phyloP scores from a whole-genome alignment of 2,888 invertebrate genomes.

The Danaus chrysippus region DNA sequence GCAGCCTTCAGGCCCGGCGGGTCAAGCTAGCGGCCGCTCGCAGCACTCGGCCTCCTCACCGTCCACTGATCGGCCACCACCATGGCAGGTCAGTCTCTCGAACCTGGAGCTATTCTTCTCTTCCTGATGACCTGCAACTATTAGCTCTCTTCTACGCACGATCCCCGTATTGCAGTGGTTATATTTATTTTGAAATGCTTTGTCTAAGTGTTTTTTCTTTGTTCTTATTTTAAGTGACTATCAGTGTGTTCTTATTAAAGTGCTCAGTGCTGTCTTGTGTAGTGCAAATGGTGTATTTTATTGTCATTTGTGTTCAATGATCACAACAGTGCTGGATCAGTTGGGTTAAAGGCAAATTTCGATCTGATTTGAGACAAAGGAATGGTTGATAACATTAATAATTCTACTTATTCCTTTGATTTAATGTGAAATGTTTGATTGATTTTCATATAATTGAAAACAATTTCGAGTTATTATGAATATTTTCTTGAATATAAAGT shows the following conservation, averaged over 20 bases:
- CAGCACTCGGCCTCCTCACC: slow-evolving; percentile 32
- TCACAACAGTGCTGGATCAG: slow-evolving; percentile 7
- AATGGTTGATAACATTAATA: slow-evolving; percentile 4
- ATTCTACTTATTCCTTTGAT: slow-evolving; percentile 9
- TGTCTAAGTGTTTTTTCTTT: slow-evolving; percentile 28
- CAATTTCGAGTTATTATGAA: slow-evolving; percentile 7
- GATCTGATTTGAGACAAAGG: slow-evolving; percentile 21
- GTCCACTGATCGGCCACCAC: slow-evolving; percentile 50
- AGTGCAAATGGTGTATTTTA: slow-evolving; percentile 17
- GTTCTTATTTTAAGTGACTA: slow-evolving; percentile 28
- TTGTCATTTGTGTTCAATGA: slow-evolving; percentile 4
- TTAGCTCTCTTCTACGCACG: slow-evolving; percentile 13
- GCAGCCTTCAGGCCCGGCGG: slow-evolving; percentile 25
- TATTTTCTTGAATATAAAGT: not conserved
- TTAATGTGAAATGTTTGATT: slow-evolving; percentile 21
- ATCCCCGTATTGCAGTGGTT: slow-evolving; percentile 12
- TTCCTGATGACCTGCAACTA: slow-evolving; percentile 25
- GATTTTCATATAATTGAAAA: slow-evolving; percentile 7
- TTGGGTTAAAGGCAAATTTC: not conserved
- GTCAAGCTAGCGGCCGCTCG: slow-evolving; percentile 32
- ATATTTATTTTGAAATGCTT: slow-evolving; percentile 12
- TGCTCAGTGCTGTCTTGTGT: slow-evolving; percentile 22
- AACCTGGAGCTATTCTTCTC: slow-evolving; percentile 39
- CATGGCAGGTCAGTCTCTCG: slow-evolving; percentile 57
- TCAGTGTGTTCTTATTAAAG: slow-evolving; percentile 19